Base-by-base conservation (phyloP, 2,888 invertebrate genomes). In the Apeira syringaria region DNA sequence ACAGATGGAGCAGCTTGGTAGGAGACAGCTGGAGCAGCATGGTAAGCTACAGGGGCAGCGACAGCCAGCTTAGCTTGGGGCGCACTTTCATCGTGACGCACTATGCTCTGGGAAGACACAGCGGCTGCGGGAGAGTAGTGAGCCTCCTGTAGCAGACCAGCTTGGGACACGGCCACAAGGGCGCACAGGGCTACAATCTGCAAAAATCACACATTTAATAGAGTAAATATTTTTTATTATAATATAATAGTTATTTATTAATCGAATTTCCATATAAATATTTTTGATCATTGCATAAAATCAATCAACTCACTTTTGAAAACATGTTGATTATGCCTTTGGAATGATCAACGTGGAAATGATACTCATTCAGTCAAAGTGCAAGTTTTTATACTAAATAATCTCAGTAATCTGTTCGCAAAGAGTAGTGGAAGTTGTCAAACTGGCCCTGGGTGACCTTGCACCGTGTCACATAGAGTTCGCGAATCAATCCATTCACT, bases 51-150 rank as follows among this genome's bases (percentile, higher is more conserved):
- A 17, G 59, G 47, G 22, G 59, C 50, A 5, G 71, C 40, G 2
- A 39, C 53, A 17, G 44, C 58, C 7, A 54, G 47, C 37, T 55
- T 59, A 50, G 80, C 48, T 7, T 49, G 12, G 33, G 50, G 47
- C 1, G 53, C 44, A 61, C 38, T 29, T 70, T 64, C 71, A 70
- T 76, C 79, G 63, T 75, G 79, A 40, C 81, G 78, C 8, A 80
- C 71, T 52, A 79, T 74, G 66, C 68, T 79, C 52, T 82, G 82
- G 12, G 81, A 81, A 20, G 84, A 85, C 30, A 83, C 76, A 5
- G 80, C 78, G 17, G 56, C 66, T 4, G 80, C 74, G 4, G 68
- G 44, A 3, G 79, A 76, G 63, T 80, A 79, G 60, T 83, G 80
- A 1, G 53, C 66, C 35, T 65, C 68, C 8, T 78, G 59, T 53